Percentiles rank a stretch among this genome's conserved stretches.
Conservation (phyloP, 1,140 invertebrate species). For the Brachionus rubens region DNA sequence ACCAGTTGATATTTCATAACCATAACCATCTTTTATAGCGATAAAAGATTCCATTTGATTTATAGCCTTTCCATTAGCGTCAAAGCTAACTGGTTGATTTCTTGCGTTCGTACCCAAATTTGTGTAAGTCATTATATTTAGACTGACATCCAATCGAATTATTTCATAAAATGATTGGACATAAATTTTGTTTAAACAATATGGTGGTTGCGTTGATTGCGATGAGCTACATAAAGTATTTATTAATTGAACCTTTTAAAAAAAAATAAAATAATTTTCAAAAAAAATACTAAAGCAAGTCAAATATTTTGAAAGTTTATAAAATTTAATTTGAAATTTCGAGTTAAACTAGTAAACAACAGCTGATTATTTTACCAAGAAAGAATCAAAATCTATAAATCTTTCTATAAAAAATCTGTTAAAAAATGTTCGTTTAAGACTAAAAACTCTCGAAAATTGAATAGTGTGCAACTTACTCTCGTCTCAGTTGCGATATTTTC, state of each 20-base stretch:
- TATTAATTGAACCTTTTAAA: background rate
- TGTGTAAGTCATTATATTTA: background rate
- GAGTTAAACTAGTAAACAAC: background rate
- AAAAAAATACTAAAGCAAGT: too few relatives aligned
- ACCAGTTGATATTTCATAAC: background rate
- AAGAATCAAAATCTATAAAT: too few relatives aligned
- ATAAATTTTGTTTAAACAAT: constrained; percentile 13
- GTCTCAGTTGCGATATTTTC: constrained; percentile 12
- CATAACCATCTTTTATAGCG: background rate
- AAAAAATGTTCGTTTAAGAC: too few relatives aligned
- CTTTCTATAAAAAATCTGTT: too few relatives aligned
- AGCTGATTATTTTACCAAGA: too few relatives aligned
- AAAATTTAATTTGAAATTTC: background rate
- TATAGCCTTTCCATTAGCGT: background rate
- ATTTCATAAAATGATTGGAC: constrained; percentile 17
- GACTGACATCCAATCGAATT: background rate
- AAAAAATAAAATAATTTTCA: too few relatives aligned
- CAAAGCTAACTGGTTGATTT: background rate
- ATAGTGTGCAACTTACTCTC: too few relatives aligned
- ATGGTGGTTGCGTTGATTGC: background rate
- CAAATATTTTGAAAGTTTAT: too few relatives aligned
- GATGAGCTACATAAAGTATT: background rate
- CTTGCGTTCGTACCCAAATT: background rate
- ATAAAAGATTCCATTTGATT: background rate
- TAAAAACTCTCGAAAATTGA: too few relatives aligned